Base-by-base conservation (phyloP, 2,888 invertebrate genomes). In the Altica lythri region DNA sequence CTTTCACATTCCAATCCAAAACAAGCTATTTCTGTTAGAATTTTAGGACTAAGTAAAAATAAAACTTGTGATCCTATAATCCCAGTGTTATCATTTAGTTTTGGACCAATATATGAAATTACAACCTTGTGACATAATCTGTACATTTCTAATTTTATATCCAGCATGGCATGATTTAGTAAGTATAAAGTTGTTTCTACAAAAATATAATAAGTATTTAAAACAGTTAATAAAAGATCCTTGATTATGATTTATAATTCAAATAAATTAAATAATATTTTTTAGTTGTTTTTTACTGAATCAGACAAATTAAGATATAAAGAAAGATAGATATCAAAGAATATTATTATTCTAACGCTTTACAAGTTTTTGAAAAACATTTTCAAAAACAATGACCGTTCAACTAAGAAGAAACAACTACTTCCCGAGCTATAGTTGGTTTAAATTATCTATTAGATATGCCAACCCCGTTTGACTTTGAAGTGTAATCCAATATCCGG, bases 21-120 rank as follows among this genome's bases (percentile, higher is more conserved):
- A 61, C 82, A 81, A 55, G 84, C 80, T 25, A 88, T 83, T 76
- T 88, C 86, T 1, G 79, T 82, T 44, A 88, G 67, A 43, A 87
- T 73, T 34, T 78, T 78, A 10, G 82, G 76, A 58, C 83, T 80
- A 53, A 82, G 77, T 30, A 88, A 67, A 69, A 86, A 79, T 2
- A 70, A 68, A 81, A 79, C 30, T 72, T 77, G 60, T 81, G 72
- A 66, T 64, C 83, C 84, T 43, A 69, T 68, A 68, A 77, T 66
- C 22, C 67, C 65, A 12, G 53, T 51, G 19, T 65, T 62, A 5
- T 67, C 61, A 55, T 71, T 72, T 29, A 70, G 63, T 62, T 80
- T 80, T 2, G 82, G 80, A 16, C 85, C 81, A 32, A 88, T 73
- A 22, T 81, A 77, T 2, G 75, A 74, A 55, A 78, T 75, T 5